Evolutionary conservation across 2,888 invertebrate genomes (phyloP).

Genomic region (Acrobasis consociella): DNA sequence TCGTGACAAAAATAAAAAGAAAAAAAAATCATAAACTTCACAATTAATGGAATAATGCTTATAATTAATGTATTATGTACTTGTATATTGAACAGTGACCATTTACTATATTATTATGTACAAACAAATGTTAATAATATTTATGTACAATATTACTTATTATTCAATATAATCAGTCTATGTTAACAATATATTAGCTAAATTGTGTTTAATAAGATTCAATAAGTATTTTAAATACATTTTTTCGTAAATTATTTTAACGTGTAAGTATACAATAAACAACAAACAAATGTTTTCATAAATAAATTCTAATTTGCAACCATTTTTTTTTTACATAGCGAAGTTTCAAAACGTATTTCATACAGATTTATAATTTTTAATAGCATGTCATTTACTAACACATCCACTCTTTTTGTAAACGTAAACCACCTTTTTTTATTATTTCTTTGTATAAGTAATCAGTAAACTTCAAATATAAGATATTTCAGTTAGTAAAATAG

Average conservation of each 20-base stretch:
- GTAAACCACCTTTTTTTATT: too few relatives aligned
- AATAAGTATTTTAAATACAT: background rate
- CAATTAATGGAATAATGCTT: slow-evolving; percentile 20
- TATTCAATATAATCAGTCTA: slow-evolving; percentile 73
- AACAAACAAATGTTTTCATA: background rate
- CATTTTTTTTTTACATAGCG: background rate
- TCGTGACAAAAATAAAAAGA: slow-evolving; percentile 22
- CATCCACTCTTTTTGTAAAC: too few relatives aligned
- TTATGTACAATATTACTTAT: slow-evolving; percentile 54
- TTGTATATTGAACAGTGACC: slow-evolving; percentile 29
- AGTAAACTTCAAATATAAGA: too few relatives aligned
- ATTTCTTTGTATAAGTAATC: too few relatives aligned
- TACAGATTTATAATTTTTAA: background rate
- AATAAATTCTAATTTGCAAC: background rate
- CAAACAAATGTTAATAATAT: slow-evolving; percentile 40
- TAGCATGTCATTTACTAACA: background rate
- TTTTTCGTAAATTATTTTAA: background rate
- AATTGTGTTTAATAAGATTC: slow-evolving; percentile 9
- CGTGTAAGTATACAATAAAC: background rate
- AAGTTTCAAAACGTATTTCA: background rate
- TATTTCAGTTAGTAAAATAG: too few relatives aligned
- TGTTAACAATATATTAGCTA: slow-evolving; percentile 56
- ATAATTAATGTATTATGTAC: slow-evolving; percentile 2
- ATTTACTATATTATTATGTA: slow-evolving; percentile 43
- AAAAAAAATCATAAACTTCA: slow-evolving; percentile 19